Percentiles rank a stretch among this genome's conserved stretches.
Conservation (phyloP, 2,113 vertebrate genomes). For the Myiagra hebetior region DNA sequence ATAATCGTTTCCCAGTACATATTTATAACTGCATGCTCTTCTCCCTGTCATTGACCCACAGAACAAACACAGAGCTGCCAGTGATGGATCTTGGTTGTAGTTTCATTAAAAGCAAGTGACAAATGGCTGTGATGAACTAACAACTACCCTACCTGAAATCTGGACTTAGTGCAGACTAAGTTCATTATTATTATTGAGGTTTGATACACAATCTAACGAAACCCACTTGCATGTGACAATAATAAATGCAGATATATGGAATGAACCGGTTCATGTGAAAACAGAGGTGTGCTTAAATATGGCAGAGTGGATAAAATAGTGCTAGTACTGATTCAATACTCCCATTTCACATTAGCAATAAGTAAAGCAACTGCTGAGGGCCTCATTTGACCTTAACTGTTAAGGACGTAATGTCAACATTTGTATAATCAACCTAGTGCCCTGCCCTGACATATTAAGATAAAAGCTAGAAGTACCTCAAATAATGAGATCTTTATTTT, state of each 20-base stretch:
- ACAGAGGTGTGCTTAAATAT: not conserved
- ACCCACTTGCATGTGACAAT: not conserved
- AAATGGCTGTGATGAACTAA: not conserved
- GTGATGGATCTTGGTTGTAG: not conserved
- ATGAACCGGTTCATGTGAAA: not conserved
- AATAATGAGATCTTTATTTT: slow-evolving; percentile 33
- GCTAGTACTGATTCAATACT: not conserved
- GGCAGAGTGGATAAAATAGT: not conserved
- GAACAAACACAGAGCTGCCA: not conserved
- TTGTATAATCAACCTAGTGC: not conserved
- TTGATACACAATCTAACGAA: not conserved
- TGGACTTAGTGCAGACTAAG: not conserved
- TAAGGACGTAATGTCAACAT: not conserved
- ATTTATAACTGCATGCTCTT: not conserved
- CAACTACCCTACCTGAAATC: not conserved
- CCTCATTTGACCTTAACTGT: not conserved
- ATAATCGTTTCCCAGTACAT: not conserved
- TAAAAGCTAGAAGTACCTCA: slow-evolving; percentile 13
- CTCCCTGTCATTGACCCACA: not conserved
- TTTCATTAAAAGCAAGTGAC: not conserved
- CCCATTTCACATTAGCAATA: not conserved
- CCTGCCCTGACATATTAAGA: not conserved
- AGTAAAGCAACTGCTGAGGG: not conserved
- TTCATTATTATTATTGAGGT: not conserved
- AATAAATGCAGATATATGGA: not conserved